Conservation (phyloP, 2,797 vertebrate genomes). For the Halcyon badia region DNA sequence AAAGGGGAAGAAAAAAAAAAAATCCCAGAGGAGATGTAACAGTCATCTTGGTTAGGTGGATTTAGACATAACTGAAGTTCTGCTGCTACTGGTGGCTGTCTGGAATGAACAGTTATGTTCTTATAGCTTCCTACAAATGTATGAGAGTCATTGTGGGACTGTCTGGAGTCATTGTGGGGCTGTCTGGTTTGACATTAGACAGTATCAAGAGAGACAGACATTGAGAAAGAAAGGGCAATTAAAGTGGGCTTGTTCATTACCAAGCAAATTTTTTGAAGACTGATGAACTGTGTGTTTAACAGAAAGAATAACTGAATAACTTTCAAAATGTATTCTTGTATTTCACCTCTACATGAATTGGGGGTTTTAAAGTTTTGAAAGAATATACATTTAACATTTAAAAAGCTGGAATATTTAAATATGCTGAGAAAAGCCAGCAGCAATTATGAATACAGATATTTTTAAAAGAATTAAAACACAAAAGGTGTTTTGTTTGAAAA, state of each 20-base stretch:
- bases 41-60: constrained; percentile 17
- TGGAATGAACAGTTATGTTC: constrained; percentile 28
- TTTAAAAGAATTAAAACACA: background rate
- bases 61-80: constrained; percentile 51
- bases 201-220: constrained; percentile 36
- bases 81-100: constrained; percentile 39
- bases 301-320: background rate
- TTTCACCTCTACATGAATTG: background rate
- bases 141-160: background rate
- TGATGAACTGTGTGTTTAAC: background rate
- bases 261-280: constrained; percentile 2
- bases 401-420: background rate
- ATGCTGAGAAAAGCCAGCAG: background rate
- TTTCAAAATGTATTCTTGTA: background rate
- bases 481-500: background rate
- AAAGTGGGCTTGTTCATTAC: background rate
- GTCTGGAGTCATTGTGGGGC: constrained; percentile 19
- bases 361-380: background rate
- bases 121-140: constrained; percentile 5
- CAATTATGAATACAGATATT: background rate
- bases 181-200: constrained; percentile 58
- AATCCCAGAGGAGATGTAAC: background rate
- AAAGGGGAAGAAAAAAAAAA: background rate
- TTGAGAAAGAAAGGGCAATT: constrained; percentile 21
- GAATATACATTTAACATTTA: background rate